These are phyloP conservation scores for Eolophus roseicapilla DNA, from an alignment of 2,113 vertebrate species.

Conservation along the genomic window DNA sequence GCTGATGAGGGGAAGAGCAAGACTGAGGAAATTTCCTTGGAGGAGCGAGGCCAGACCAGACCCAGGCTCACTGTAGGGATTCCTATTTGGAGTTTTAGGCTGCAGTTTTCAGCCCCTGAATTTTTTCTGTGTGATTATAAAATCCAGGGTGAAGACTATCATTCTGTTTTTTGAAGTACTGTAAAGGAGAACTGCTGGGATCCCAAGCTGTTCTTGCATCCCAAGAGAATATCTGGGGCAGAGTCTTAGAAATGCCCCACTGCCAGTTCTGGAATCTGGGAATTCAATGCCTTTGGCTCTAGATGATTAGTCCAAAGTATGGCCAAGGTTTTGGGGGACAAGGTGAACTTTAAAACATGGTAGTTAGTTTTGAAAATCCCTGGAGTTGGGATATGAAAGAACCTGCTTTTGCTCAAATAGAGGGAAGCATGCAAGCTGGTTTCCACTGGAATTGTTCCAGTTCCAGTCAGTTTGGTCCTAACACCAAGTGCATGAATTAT, in stretches of 20 bases:
- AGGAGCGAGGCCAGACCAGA: neutral
- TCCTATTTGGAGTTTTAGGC: neutral
- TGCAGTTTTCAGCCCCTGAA: neutral
- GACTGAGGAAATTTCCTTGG: neutral
- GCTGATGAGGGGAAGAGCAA: neutral
- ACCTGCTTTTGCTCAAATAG: neutral
- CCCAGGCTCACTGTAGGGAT: neutral
- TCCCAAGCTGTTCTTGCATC: neutral
- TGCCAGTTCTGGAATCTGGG: neutral
- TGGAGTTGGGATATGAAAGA: neutral
- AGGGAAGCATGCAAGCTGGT: neutral
- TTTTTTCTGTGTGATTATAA: neutral
- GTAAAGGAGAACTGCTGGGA: neutral
- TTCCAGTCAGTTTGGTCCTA: neutral
- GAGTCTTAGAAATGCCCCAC: neutral
- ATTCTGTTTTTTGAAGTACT: neutral
- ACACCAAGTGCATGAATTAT: neutral
- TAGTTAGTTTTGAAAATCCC: neutral
- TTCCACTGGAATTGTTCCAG: neutral
- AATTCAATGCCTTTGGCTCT: neutral
- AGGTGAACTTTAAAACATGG: neutral
- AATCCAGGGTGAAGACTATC: neutral
- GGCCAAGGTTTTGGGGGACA: neutral
- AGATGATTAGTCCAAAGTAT: neutral
- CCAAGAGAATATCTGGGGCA: neutral